A percentile compares a stretch with the other conserved stretches of the same genome.
Evolutionary conservation across 2,797 vertebrate species (phyloP).

Genomic region (Urophycis tenuis): DNA sequence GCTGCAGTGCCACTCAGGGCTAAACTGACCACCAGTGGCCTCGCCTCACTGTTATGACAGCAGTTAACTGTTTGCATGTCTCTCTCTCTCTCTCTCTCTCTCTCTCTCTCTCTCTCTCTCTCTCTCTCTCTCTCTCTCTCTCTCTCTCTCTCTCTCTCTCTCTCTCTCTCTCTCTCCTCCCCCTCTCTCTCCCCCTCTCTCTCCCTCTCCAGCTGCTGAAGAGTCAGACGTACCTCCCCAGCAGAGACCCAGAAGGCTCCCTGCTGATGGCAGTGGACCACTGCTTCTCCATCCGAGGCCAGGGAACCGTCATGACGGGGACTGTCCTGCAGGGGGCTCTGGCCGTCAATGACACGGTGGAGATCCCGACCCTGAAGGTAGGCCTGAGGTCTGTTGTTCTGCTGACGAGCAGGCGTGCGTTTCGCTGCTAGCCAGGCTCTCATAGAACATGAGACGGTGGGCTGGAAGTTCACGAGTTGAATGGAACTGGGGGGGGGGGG

Average conservation of each 20-base stretch:
- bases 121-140: conserved; percentile 1
- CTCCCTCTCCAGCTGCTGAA: conserved; percentile 78
- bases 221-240: conserved; percentile 86
- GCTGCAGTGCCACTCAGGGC: not conserved
- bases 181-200: not conserved
- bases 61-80: conserved; percentile 7
- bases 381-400: conserved; percentile 10
- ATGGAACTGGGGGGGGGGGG: conserved; percentile 35
- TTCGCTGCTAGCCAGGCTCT: conserved; percentile 21
- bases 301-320: conserved; percentile 97
- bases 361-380: conserved; percentile 96
- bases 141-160: not conserved
- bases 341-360: conserved; percentile 86
- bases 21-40: not conserved
- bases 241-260: conserved; percentile 81
- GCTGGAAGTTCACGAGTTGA: conserved; percentile 67
- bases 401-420: conserved; percentile 26
- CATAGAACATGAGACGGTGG: conserved; percentile 20
- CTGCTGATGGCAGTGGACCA: conserved; percentile 97
- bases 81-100: not conserved
- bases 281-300: conserved; percentile 97
- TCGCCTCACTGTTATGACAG: conserved; percentile 5
- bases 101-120: conserved; percentile 24
- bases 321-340: conserved; percentile 92
- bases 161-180: conserved; percentile 6